phyloP scores from a whole-genome alignment of 2,113 vertebrate genomes.

The Scophthalmus maximus region DNA sequence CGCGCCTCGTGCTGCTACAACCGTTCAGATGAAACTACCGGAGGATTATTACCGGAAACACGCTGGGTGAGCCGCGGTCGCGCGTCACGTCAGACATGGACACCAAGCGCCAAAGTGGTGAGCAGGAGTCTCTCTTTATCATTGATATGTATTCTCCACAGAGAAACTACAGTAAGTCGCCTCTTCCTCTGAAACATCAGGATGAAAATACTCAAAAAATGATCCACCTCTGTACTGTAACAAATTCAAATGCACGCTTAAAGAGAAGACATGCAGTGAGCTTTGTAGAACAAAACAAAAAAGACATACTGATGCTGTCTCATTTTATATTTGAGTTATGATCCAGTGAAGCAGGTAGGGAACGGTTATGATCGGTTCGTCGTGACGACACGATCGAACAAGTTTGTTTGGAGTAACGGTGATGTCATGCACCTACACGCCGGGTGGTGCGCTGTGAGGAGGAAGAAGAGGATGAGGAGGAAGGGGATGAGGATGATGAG shows the following conservation, averaged over 20 bases:
- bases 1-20: constrained; percentile 11
- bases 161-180: too few species aligned
- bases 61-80: neutral
- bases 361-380: neutral
- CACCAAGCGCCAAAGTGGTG: constrained; percentile 68
- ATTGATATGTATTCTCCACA: neutral
- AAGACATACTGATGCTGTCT: too few species aligned
- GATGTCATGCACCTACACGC: constrained; percentile 62
- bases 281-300: too few species aligned
- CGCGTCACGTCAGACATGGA: constrained; percentile 47
- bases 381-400: neutral
- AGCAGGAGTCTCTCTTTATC: constrained; percentile 31
- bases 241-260: too few species aligned
- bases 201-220: too few species aligned
- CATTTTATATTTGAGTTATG: too few species aligned
- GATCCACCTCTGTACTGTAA: too few species aligned
- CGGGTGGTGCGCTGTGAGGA: constrained; percentile 17
- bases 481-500: too few species aligned
- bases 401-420: constrained; percentile 23
- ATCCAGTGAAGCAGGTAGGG: too few species aligned
- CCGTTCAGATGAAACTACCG: constrained; percentile 31
- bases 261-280: too few species aligned
- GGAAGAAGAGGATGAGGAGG: too few species aligned
- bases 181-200: too few species aligned
- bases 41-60: constrained; percentile 39